Evolutionary conservation across 2,797 vertebrate genomes (phyloP).

Genomic region (Paedocypris micromegethes): DNA sequence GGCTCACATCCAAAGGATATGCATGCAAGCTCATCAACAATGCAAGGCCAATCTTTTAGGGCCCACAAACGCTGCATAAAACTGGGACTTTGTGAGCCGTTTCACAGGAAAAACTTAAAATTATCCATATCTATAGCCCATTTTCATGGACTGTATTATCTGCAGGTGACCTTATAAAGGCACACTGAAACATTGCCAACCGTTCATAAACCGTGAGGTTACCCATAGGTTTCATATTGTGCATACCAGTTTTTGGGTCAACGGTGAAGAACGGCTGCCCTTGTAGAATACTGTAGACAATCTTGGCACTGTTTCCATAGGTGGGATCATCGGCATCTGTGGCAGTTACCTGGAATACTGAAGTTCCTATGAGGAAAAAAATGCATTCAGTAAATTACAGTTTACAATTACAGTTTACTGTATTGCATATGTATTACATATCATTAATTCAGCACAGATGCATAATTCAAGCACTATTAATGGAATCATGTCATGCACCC

Average conservation of each 20-base stretch:
- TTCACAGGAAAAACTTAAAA: conserved; percentile 29
- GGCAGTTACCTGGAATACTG: conserved; percentile 80
- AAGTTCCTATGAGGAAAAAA: conserved; percentile 55
- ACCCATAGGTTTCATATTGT: neutral
- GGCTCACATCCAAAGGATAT: conserved; percentile 16
- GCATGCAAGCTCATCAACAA: conserved; percentile 40
- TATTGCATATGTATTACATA: neutral
- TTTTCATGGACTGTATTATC: conserved; percentile 37
- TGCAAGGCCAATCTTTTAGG: conserved; percentile 40
- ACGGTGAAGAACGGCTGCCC: conserved; percentile 83
- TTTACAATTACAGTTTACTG: neutral
- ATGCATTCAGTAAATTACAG: neutral
- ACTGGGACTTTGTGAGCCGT: conserved; percentile 20
- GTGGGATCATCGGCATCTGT: conserved; percentile 82
- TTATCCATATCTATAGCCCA: conserved; percentile 19
- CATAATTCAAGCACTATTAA: conserved; percentile 1
- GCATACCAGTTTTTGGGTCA: conserved; percentile 80
- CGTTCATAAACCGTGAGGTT: neutral
- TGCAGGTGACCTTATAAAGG: conserved; percentile 28
- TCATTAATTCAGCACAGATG: conserved; percentile 10
- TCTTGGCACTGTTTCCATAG: conserved; percentile 82
- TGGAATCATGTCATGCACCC: conserved; percentile 20
- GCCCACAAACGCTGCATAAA: conserved; percentile 37
- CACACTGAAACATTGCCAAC: conserved; percentile 3
- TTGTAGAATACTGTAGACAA: conserved; percentile 83